Evolutionary conservation across 2,113 vertebrate species (phyloP).

Genomic region (Dascyllus trimaculatus): DNA sequence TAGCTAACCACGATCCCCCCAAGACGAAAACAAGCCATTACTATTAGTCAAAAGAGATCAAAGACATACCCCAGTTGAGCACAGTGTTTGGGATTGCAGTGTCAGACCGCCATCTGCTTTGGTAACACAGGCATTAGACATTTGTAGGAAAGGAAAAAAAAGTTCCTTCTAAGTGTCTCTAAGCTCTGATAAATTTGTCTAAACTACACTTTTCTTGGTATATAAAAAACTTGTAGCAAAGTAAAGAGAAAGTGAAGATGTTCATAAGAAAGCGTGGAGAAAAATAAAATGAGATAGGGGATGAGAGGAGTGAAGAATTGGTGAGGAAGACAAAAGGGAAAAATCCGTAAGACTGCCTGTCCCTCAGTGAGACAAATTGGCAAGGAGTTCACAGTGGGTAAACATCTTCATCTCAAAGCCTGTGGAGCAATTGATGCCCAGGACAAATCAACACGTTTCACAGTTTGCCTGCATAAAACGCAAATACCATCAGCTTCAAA

Average conservation of each 20-base stretch:
- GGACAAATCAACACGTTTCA: conserved; percentile 74
- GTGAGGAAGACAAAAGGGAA: conserved; percentile 26
- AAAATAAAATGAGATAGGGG: neutral
- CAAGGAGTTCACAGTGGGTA: conserved; percentile 72
- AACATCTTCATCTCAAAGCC: conserved; percentile 72
- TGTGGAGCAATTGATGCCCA: conserved; percentile 71
- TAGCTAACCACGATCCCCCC: conserved; percentile 66
- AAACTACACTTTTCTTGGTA: conserved; percentile 37
- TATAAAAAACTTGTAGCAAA: conserved; percentile 22
- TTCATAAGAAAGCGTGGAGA: conserved; percentile 6
- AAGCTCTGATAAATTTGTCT: conserved; percentile 54
- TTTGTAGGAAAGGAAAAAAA: conserved; percentile 63
- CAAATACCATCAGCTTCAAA: conserved; percentile 74
- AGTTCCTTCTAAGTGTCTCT: conserved; percentile 47
- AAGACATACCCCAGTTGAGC: conserved; percentile 71
- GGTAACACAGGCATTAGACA: conserved; percentile 66
- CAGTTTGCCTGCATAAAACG: conserved; percentile 70
- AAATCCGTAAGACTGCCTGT: conserved; percentile 43
- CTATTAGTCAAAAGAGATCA: conserved; percentile 81
- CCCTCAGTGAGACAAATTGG: conserved; percentile 71
- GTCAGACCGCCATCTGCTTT: conserved; percentile 74
- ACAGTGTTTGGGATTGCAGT: conserved; percentile 65
- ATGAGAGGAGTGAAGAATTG: conserved; percentile 23
- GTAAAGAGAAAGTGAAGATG: conserved; percentile 38
- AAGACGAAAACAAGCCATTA: conserved; percentile 79